Conservation (phyloP, 1,140 invertebrate species). For the Cyrtorhinus lividipennis region DNA sequence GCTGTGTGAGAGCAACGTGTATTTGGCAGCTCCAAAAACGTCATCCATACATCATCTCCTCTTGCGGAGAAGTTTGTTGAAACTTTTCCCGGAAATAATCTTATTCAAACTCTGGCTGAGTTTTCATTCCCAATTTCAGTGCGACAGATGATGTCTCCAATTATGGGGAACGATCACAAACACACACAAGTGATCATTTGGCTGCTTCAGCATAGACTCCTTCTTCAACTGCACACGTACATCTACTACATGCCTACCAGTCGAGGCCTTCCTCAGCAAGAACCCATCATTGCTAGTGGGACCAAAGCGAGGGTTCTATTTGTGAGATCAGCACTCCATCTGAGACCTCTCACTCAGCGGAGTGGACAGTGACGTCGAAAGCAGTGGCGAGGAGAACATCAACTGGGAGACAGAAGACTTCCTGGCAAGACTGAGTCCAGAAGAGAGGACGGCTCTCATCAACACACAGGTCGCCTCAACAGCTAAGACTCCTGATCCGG, state of each 20-base stretch:
- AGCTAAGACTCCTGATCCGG: conserved; percentile 59
- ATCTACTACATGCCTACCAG: conserved; percentile 69
- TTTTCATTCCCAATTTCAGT: conserved; percentile 86
- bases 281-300: neutral
- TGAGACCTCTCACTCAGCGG: conserved; percentile 8
- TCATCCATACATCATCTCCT: conserved; percentile 49
- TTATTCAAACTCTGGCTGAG: conserved; percentile 63
- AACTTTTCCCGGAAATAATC: conserved; percentile 53
- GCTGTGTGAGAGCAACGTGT: conserved; percentile 92
- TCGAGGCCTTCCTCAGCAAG: conserved; percentile 20
- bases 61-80: conserved; percentile 63
- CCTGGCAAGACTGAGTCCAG: conserved; percentile 44
- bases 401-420: conserved; percentile 31
- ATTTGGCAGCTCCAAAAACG: conserved; percentile 72
- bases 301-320: neutral
- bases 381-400: neutral
- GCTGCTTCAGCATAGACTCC: conserved; percentile 74
- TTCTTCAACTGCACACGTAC: conserved; percentile 87
- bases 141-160: conserved; percentile 55
- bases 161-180: conserved; percentile 46
- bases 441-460: conserved; percentile 43
- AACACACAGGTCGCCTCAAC: conserved; percentile 52
- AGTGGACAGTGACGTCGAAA: neutral
- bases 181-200: conserved; percentile 76
- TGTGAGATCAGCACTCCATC: conserved; percentile 2